Evolutionary conservation across 2,888 invertebrate species (phyloP), one percentile per base, ranked within the genome.

Genomic region (Agrypnus murinus): DNA sequence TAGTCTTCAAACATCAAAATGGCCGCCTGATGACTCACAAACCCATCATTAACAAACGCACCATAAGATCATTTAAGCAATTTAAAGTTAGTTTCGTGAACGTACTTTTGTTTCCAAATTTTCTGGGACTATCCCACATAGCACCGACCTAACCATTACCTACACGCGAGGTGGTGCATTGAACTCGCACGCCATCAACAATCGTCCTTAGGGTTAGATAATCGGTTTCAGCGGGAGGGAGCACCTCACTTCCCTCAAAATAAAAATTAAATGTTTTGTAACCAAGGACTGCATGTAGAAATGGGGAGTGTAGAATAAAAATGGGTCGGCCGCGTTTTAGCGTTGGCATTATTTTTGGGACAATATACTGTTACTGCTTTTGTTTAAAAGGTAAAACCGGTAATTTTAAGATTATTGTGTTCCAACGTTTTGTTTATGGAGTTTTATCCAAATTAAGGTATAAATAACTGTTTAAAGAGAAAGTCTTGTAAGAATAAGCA

Each of bases 121-220:
- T 64, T 64, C 36, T 64, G 53, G 32, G 59, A 60, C 59, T 60
- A 45, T 60, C 55, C 55, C 38, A 36, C 59, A 45, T 64, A 32
- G 55, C 43, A 53, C 50, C 64, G 55, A 55, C 64, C 62, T 50
- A 17, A 64, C 64, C 55, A 64, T 64, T 64, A 64, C 64, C 64
- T 55, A 64, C 64, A 64, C 64, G 64, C 55, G 40, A 64, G 53
- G 40, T 10, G 40, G 64, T 43, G 38, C 64, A 17, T 64, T 64
- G 64, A 64, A 64, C 64, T 43, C 43, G 36, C 10, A 5, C 25
- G 5, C 25, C 25, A 25, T 25, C 25, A 25, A 25, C 25, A 25
- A 19, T 36, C 15, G 55, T 15, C 14, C 15, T 34, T 7, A 36
- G 17, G 36, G 36, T 36, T 32, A 36, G 55, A 9, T 10, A 9